Conservation (phyloP, 2,113 vertebrate species). For the Lampris megalopsis region DNA sequence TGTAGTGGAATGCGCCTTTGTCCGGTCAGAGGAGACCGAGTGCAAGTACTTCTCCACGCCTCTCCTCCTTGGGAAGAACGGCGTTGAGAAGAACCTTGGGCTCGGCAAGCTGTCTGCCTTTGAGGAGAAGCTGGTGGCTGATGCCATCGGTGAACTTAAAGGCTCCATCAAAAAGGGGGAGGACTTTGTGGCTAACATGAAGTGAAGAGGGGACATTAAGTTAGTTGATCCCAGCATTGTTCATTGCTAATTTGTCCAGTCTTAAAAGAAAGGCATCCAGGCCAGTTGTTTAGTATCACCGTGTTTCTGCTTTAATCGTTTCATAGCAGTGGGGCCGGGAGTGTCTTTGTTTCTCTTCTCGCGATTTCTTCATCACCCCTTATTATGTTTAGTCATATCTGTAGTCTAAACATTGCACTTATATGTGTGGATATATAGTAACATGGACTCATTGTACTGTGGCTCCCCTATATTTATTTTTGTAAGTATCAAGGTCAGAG, state of each 20-base stretch:
- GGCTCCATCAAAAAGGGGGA: constrained; percentile 98
- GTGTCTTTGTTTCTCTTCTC: constrained; percentile 1
- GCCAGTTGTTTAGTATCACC: constrained; percentile 35
- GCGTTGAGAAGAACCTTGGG: constrained; percentile 97
- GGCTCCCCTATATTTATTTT: constrained; percentile 39
- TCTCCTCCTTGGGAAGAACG: constrained; percentile 93
- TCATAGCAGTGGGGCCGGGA: constrained; percentile 22
- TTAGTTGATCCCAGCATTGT: constrained; percentile 11
- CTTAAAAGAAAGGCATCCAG: constrained; percentile 55
- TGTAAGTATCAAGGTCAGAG: constrained; percentile 39
- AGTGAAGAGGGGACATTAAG: constrained; percentile 77
- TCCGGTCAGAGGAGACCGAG: constrained; percentile 92
- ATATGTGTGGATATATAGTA: constrained; percentile 14
- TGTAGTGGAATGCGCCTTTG: constrained; percentile 92
- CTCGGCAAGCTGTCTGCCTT: constrained; percentile 91
- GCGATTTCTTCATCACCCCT: too few relatives aligned
- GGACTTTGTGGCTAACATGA: constrained; percentile 92
- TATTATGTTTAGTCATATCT: background rate
- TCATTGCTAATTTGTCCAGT: constrained; percentile 61
- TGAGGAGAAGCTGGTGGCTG: constrained; percentile 93
- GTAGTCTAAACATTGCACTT: constrained; percentile 36
- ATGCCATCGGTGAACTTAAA: constrained; percentile 90
- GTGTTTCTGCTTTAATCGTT: constrained; percentile 59
- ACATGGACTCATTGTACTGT: constrained; percentile 58
- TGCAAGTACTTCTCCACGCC: constrained; percentile 97